Evolutionary conservation across 2,113 vertebrate species (phyloP), one percentile per base, ranked within the genome.

Genomic region (Diadophis punctatus): DNA sequence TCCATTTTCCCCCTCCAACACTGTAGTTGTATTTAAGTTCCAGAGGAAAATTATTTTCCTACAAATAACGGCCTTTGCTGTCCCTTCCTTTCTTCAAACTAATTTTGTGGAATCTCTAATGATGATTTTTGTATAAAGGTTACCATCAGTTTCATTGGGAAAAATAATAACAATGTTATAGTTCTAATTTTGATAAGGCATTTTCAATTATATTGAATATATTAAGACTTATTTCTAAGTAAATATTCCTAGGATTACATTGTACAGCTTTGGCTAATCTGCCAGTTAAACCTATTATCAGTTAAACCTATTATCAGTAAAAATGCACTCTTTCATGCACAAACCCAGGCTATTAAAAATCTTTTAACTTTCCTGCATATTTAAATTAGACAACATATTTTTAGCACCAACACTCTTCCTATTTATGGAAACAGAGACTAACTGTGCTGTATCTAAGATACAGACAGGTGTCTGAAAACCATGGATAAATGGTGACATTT

Each of bases 401-500:
- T 94, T 74, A 95, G 30, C 55, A 95, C 39, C 18, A 91, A 90
- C 90, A 8, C 9, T 88, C n/a, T 48, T 94, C 87, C 53, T 92
- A 80, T 68, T 56, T 51, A 60, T 58, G 92, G 63, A 7, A 2
- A 27, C 18, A 94, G 23, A 86, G 63, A 96, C 52, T 87, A 94
- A 74, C 60, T n/a, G 5, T 56, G 30, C 27, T 91, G 60, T 63
- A 25, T 23, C 18, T 87, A 90, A 93, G 90, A 93, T 90, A 86
- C 22, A 90, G 68, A 90, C 22, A n/a, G 53, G 84, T 49, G 1
- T 90, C 30, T 51, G 2, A 25, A 92, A 86, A 94, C 85, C 92
- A 89, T 43, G 27, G 39, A 93, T 91, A 92, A 94, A 93, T 90
- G 87, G 25, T 92, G 86, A 88, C 87, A 91, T 90, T 93, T 60